Conservation (phyloP, 2,113 vertebrate species). For the Melanerpes aurifrons region DNA sequence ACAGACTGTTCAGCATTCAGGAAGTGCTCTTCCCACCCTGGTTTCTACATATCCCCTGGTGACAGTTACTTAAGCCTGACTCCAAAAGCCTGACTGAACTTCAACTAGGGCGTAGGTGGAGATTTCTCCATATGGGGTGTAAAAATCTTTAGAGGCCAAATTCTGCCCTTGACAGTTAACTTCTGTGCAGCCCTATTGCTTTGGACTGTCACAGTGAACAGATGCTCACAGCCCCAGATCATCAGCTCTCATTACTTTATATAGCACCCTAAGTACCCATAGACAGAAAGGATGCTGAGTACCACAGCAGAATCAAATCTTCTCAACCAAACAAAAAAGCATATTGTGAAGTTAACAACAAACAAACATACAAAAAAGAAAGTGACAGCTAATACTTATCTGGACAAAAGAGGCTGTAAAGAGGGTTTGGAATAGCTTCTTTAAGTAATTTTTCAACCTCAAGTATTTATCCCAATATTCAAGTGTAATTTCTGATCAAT, state of each 20-base stretch:
- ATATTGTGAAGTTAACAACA: background rate
- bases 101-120: background rate
- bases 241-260: slow-evolving; percentile 44
- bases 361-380: background rate
- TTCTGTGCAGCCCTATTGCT: slow-evolving; percentile 37
- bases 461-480: background rate
- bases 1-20: slow-evolving; percentile 2
- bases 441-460: background rate
- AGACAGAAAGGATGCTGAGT: background rate
- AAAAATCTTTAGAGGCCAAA: slow-evolving; percentile 58
- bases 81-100: slow-evolving; percentile 48
- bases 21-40: slow-evolving; percentile 55
- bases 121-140: slow-evolving; percentile 49
- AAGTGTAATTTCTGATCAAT: background rate
- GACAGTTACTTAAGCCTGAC: slow-evolving; percentile 14
- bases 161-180: slow-evolving; percentile 52
- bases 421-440: background rate
- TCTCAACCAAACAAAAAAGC: background rate
- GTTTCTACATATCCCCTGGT: background rate
- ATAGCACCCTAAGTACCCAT: background rate
- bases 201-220: background rate
- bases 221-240: background rate
- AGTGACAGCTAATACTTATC: background rate
- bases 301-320: background rate
- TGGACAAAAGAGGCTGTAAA: background rate